A percentile compares a stretch with the other conserved stretches of the same genome.
phyloP scores from a whole-genome alignment of 1,140 invertebrate species.

The Hyposmocoma kahamanoa region DNA sequence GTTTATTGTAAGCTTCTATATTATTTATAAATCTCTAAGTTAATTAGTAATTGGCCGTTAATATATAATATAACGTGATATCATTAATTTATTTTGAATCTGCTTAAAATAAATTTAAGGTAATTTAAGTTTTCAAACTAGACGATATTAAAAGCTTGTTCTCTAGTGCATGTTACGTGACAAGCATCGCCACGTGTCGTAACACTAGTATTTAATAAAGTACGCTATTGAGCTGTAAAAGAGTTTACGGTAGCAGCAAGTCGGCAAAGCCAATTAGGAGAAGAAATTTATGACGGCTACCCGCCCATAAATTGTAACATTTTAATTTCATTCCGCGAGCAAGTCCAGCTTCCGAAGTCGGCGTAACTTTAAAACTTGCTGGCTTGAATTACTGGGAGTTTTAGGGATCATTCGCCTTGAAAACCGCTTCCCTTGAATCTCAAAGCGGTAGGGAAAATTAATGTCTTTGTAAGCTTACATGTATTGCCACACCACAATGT shows the following conservation, averaged over 20 bases:
- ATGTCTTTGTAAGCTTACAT: neutral
- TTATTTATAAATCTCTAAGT: too few species aligned
- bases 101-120: too few species aligned
- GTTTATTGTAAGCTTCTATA: too few species aligned
- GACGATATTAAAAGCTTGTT: too few species aligned
- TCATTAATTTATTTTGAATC: too few species aligned
- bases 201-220: slow-evolving; percentile 27
- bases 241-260: slow-evolving; percentile 27
- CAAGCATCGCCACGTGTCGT: neutral
- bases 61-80: too few species aligned
- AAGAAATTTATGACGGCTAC: slow-evolving; percentile 27
- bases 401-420: neutral
- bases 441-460: neutral
- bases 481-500: neutral
- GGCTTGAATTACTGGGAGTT: neutral
- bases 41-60: too few species aligned
- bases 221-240: slow-evolving; percentile 31
- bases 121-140: too few species aligned
- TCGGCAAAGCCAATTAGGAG: slow-evolving; percentile 33
- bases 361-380: neutral
- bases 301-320: slow-evolving; percentile 50
- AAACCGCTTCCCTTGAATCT: neutral
- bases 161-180: too few species aligned
- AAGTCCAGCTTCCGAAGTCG: neutral
- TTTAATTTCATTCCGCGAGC: slow-evolving; percentile 34